Base-by-base conservation (phyloP, 2,113 vertebrate species). In the Chamaetylas fuelleborni region DNA sequence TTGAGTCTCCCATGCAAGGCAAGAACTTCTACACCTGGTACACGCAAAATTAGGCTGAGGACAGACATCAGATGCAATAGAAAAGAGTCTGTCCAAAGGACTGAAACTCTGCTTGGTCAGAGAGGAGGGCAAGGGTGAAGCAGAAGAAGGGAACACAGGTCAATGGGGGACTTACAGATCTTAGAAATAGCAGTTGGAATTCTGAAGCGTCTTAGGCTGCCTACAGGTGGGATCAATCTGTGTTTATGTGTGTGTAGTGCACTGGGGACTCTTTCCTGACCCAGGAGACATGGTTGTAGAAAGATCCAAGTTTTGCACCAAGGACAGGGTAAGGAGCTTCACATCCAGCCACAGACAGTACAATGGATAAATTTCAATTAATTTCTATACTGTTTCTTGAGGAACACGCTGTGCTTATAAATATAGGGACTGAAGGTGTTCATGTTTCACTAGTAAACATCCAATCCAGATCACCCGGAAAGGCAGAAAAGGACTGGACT, bases 121-220 rank as follows among this genome's bases (percentile, higher is more conserved):
- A 81, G 43, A 12, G 12, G 22, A 65, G 22, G 18, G 31, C 3
- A 31, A 48, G 22, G 20, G 12, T 57, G 36, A 36, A 72, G 18
- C 1, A 57, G 36, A 28, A 79, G 38, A 70, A 57, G 17, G 9
- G 26, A 65, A 73, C 19, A 43, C 26, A 43, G 22, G 9, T 73
- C 33, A 81, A 42, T 0, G 0, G 5, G 14, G n/a, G 11, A 8
- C 50, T 34, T 64, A 57, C 16, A 71, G 34, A 50, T 42, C 31
- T 71, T 64, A 40, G 31, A 48, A 65, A 57, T 20, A 28, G 22
- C 26, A 50, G 18, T 3, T 51, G 19, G 31, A 58, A 58, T 22
- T 33, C 33, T 16, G 12, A 51, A 38, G 8, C 11, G 6, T 51
- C 43, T 66, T 51, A 43, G 36, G 36, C 28, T 65, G 60, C 33